These are phyloP conservation scores for Papilio aristodemus DNA, from an alignment of 1,140 invertebrate species.

Conservation along the genomic window DNA sequence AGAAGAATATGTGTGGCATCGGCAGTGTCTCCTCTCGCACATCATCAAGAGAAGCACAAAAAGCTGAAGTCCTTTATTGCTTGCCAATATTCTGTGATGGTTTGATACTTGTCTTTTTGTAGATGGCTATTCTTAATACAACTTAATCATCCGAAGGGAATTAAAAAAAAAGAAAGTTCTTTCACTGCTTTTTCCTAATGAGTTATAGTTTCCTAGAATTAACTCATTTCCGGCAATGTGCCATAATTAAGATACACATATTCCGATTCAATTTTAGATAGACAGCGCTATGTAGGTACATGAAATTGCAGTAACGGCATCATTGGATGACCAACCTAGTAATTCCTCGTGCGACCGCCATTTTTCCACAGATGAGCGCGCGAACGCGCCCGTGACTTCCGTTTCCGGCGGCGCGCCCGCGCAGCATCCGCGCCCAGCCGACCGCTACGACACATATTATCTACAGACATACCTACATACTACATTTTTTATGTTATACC, in stretches of 20 bases:
- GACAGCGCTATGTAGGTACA: slow-evolving; percentile 1
- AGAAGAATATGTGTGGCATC: too few relatives aligned
- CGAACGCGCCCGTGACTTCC: slow-evolving; percentile 76
- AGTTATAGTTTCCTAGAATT: too few relatives aligned
- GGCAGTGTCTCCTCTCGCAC: too few relatives aligned
- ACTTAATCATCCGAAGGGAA: too few relatives aligned
- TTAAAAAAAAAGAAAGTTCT: too few relatives aligned
- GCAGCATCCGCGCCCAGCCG: slow-evolving; percentile 72
- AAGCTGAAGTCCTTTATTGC: too few relatives aligned
- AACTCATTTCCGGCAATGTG: too few relatives aligned
- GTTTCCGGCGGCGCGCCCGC: slow-evolving; percentile 76
- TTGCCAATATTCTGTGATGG: too few relatives aligned
- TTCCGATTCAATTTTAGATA: neutral
- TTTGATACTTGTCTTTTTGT: too few relatives aligned
- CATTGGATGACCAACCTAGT: slow-evolving; percentile 62
- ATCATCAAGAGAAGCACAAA: too few relatives aligned
- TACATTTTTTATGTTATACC: slow-evolving; percentile 4
- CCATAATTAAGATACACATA: neutral
- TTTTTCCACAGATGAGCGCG: slow-evolving; percentile 74
- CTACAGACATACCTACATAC: slow-evolving; percentile 42
- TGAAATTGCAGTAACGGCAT: slow-evolving; percentile 32
- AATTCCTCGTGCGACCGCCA: slow-evolving; percentile 60
- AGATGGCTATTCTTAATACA: too few relatives aligned
- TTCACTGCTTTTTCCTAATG: too few relatives aligned
- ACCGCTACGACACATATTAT: slow-evolving; percentile 56